A percentile compares a stretch with the other conserved stretches of the same genome.
phyloP scores from a whole-genome alignment of 2,113 vertebrate species.

The Oreamnos americanus region DNA sequence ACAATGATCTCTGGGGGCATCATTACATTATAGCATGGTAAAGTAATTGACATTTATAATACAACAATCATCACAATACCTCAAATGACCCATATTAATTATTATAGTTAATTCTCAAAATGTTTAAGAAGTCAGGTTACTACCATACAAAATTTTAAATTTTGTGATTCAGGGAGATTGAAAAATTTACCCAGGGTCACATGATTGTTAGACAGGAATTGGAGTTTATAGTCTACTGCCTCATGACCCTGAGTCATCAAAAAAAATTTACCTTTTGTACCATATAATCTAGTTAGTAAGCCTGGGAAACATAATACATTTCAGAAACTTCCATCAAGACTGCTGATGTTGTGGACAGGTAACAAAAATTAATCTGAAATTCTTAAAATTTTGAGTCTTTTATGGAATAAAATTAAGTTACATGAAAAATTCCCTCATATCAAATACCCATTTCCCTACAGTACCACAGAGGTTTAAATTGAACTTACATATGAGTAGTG shows the following conservation, averaged over 20 bases:
- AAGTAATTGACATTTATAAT: slow-evolving; percentile 33
- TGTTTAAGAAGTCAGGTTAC: background rate
- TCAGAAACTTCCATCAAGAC: background rate
- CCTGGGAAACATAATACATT: background rate
- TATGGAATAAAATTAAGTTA: slow-evolving; percentile 23
- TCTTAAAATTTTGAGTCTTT: background rate
- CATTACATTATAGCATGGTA: background rate
- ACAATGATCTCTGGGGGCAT: background rate
- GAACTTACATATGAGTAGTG: background rate
- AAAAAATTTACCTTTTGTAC: background rate
- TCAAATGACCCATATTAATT: slow-evolving; percentile 14
- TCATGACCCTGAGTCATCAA: background rate
- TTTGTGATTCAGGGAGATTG: background rate
- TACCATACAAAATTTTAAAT: slow-evolving; percentile 11
- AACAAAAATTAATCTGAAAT: background rate
- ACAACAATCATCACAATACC: background rate
- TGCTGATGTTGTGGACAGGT: background rate
- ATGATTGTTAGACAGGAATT: background rate
- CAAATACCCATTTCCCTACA: background rate
- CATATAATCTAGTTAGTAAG: background rate
- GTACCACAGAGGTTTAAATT: background rate
- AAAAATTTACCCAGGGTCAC: background rate
- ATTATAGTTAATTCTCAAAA: slow-evolving; percentile 39
- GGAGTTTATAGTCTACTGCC: background rate
- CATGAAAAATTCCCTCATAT: background rate